Evolutionary conservation across 2,888 invertebrate species (phyloP).

Genomic region (Drosophila recens): DNA sequence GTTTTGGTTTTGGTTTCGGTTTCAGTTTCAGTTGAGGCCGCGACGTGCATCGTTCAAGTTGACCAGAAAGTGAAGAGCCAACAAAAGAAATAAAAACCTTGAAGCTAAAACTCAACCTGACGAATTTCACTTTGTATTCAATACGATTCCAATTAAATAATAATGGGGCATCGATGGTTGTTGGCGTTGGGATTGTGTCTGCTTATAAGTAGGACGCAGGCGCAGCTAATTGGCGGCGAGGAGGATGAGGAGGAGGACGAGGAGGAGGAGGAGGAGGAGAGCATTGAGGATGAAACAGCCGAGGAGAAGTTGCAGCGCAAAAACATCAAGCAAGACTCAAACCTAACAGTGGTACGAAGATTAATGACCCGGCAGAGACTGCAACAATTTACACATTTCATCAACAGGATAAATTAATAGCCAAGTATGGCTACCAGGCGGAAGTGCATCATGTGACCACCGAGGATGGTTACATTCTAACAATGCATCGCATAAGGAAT

Average conservation of each 20-base stretch:
- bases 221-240: constrained; percentile 79
- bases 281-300: constrained; percentile 81
- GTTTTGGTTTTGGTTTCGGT: constrained; percentile 15
- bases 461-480: constrained; percentile 91
- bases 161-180: constrained; percentile 56
- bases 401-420: constrained; percentile 86
- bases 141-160: constrained; percentile 20
- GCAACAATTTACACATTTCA: constrained; percentile 55
- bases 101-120: constrained; percentile 11
- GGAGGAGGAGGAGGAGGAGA: constrained; percentile 83
- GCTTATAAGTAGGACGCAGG: constrained; percentile 54
- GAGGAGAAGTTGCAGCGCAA: constrained; percentile 80
- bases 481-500: constrained; percentile 90
- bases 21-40: constrained; percentile 64
- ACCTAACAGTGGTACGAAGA: constrained; percentile 81
- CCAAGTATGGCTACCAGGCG: constrained; percentile 88
- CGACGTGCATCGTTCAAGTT: constrained; percentile 60
- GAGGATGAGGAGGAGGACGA: constrained; percentile 83
- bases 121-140: constrained; percentile 64
- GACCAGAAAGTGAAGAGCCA: constrained; percentile 30
- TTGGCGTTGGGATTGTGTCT: constrained; percentile 60
- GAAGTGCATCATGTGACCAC: constrained; percentile 89
- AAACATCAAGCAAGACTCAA: constrained; percentile 82
- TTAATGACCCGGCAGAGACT: constrained; percentile 44
- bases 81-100: not conserved